Percentiles rank a stretch among this genome's conserved stretches.
Conservation (phyloP, 2,113 vertebrate genomes). For the Oreamnos americanus region DNA sequence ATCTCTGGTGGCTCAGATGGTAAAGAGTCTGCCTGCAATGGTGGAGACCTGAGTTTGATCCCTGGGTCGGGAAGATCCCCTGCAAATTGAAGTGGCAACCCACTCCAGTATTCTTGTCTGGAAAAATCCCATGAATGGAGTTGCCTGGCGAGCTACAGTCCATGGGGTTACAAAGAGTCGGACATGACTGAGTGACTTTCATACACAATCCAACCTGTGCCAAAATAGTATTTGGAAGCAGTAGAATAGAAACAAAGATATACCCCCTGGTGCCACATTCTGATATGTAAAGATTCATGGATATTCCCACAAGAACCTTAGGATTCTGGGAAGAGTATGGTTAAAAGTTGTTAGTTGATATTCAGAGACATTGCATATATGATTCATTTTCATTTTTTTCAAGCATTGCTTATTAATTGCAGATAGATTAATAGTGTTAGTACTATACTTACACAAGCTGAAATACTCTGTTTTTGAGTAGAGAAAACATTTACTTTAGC, state of each 20-base stretch:
- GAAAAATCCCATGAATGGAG: background rate
- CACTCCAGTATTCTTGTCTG: background rate
- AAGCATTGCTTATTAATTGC: background rate
- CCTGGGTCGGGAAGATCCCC: background rate
- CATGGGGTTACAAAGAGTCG: background rate
- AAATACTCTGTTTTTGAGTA: background rate
- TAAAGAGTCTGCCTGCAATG: background rate
- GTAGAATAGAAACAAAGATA: conserved; percentile 1
- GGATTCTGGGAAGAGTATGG: background rate
- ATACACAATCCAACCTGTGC: background rate
- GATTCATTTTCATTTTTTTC: background rate
- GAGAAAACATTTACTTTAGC: background rate
- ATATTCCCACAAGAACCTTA: background rate
- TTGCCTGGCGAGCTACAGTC: background rate
- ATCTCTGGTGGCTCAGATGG: background rate
- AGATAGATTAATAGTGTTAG: background rate
- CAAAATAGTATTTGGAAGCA: background rate
- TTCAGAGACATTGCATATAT: background rate
- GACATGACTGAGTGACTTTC: background rate
- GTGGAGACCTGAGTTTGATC: background rate
- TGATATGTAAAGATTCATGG: background rate
- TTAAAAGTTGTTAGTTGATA: background rate
- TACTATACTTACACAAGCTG: background rate
- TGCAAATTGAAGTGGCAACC: background rate
- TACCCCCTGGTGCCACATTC: background rate